phyloP scores from a whole-genome alignment of 2,113 vertebrate genomes.

The Antechinus flavipes region DNA sequence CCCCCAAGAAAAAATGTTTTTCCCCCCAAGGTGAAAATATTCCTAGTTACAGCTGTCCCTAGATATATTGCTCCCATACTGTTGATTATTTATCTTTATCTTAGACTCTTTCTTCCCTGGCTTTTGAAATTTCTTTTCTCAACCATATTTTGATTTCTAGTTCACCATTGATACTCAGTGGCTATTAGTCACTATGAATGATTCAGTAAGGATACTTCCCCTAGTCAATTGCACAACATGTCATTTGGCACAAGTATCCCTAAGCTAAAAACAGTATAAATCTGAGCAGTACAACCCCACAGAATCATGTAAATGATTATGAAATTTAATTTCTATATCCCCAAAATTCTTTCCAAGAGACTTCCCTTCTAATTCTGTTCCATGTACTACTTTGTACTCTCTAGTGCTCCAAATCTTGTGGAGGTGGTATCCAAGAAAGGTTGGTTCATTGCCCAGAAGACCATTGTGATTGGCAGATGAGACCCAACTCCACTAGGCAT shows the following conservation, averaged over 20 bases:
- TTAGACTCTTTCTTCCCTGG: background rate
- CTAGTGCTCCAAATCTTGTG: constrained; percentile 83
- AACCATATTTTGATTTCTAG: background rate
- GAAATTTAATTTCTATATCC: background rate
- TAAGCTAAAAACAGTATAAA: background rate
- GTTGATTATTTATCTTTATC: background rate
- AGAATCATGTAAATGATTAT: background rate
- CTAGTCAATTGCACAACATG: background rate
- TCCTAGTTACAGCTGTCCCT: background rate
- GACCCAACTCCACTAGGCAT: constrained; percentile 25
- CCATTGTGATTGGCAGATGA: constrained; percentile 78
- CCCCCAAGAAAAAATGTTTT: background rate
- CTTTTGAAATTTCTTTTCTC: background rate
- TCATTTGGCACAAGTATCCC: background rate
- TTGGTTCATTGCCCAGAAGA: constrained; percentile 69
- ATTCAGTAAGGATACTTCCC: background rate
- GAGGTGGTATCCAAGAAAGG: constrained; percentile 76
- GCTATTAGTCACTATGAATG: background rate
- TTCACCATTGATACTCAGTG: background rate
- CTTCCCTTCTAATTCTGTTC: background rate
- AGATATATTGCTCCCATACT: background rate
- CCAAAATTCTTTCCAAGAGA: background rate
- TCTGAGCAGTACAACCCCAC: background rate
- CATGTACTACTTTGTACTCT: background rate
- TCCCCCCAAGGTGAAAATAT: background rate